These are phyloP conservation scores for Apotomis betuletana DNA, from an alignment of 2,888 invertebrate genomes.

Conservation along the genomic window DNA sequence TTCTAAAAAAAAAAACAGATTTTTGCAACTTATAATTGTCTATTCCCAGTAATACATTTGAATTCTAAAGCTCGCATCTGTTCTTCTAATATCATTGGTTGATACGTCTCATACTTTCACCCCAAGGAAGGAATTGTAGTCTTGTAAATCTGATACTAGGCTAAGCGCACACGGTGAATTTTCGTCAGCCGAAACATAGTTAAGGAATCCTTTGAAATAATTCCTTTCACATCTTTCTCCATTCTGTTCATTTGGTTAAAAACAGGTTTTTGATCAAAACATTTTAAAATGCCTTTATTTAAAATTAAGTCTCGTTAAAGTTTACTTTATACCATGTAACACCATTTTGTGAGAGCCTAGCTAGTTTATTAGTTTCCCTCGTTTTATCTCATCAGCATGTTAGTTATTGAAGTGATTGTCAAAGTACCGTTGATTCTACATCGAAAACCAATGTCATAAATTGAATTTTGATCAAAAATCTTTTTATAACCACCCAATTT, in stretches of 20 bases:
- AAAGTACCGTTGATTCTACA: too few relatives aligned
- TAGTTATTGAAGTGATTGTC: too few relatives aligned
- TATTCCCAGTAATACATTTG: too few relatives aligned
- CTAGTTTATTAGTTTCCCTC: too few relatives aligned
- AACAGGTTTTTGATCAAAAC: background rate
- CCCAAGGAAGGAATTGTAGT: conserved; percentile 31
- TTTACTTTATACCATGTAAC: too few relatives aligned
- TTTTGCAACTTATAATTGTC: too few relatives aligned
- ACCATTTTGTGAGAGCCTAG: too few relatives aligned
- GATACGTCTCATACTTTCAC: conserved; percentile 4
- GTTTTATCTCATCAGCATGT: too few relatives aligned
- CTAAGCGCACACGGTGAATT: conserved; percentile 32
- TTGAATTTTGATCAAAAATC: background rate
- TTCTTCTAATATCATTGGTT: conserved; percentile 4
- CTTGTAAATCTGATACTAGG: conserved; percentile 26
- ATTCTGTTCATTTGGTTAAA: conserved; percentile 1
- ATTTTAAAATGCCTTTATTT: background rate
- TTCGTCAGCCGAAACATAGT: conserved; percentile 22
- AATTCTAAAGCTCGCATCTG: background rate
- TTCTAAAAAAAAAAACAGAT: too few relatives aligned
- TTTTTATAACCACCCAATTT: background rate
- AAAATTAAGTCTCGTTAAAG: too few relatives aligned
- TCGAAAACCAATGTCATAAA: too few relatives aligned
- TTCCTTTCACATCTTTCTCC: conserved; percentile 16
- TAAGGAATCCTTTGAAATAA: background rate